Base-by-base conservation (phyloP, 2,888 invertebrate genomes). In the Drosophila paracracens region DNA sequence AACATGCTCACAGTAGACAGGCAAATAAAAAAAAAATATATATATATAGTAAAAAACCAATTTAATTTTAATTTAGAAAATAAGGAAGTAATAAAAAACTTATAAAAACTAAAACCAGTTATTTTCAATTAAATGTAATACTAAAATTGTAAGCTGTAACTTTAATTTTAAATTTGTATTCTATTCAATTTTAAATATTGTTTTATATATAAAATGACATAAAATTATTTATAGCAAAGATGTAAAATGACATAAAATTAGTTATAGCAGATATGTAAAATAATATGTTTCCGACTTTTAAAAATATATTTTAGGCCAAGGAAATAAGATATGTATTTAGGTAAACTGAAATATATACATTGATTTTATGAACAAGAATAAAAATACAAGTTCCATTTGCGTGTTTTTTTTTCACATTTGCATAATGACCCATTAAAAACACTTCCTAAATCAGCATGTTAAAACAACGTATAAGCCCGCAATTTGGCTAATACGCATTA, bases 381-480 rank as follows among this genome's bases (percentile, higher is more conserved):
- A 40, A 25, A 18, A 16, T n/a, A 25, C 8, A 7, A 31, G 11
- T 52, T 11, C 16, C 25, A 38, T n/a, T 40, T 52, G 59, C 16
- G 29, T n/a, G 31, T 27, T 25, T 8, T 21, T 56, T 21, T 57
- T 27, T 68, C 16, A 16, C 8, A 43, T 16, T 40, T 54, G 43
- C 54, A 60, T 56, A 50, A 25, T 46, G 25, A 51, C 6, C 10
- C 11, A 54, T 38, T 29, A 29, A n/a, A 56, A 56, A 56, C 27
- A 38, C 27, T 56, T 56, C 38, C 48, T 46, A 10, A 25, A 3
- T 33, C 51, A 60, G 33, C 21, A 7, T 60, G 35, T 7, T 50
- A 18, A 53, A 35, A 53, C 21, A 18, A 60, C 43, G 11, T 43
- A 18, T 25, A 25, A 35, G 2, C 77, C 70, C 65, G 69, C 78